Percentiles rank a stretch among this genome's conserved stretches.
Conservation (phyloP, 1,140 invertebrate genomes). For the Ceratina japonica region DNA sequence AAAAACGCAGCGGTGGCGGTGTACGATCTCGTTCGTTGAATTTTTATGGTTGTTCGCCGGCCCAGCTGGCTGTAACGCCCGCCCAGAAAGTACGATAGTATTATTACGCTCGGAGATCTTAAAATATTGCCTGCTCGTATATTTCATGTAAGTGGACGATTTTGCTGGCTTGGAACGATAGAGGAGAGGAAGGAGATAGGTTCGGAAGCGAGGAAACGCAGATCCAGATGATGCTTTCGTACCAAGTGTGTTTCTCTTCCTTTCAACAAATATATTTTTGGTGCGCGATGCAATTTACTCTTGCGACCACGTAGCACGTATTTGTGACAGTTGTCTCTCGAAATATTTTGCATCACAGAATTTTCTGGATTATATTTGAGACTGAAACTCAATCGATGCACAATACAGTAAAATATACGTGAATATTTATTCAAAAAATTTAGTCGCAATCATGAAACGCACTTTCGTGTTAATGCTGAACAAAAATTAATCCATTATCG, state of each 20-base stretch:
- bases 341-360: no score
- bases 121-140: slow-evolving; percentile 63
- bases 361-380: no score
- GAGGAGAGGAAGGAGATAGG: slow-evolving; percentile 2
- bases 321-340: no score
- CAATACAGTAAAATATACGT: no score
- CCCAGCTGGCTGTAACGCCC: slow-evolving; percentile 59
- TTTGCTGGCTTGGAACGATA: slow-evolving; percentile 40
- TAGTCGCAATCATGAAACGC: no score
- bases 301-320: no score
- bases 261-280: no score
- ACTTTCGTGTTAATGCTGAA: slow-evolving; percentile 11
- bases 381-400: slow-evolving; percentile 28
- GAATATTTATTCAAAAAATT: no score
- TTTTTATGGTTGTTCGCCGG: slow-evolving; percentile 64
- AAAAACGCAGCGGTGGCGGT: slow-evolving; percentile 14
- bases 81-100: slow-evolving; percentile 53
- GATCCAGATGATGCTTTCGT: not conserved
- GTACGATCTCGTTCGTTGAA: slow-evolving; percentile 61
- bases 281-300: no score
- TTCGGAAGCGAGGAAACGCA: not conserved
- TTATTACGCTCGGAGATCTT: slow-evolving; percentile 61
- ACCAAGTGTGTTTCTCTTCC: no score
- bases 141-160: slow-evolving; percentile 62
- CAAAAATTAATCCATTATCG: no score